Evolutionary conservation across 2,888 invertebrate genomes (phyloP).

Genomic region (Ectropis crepuscularia): DNA sequence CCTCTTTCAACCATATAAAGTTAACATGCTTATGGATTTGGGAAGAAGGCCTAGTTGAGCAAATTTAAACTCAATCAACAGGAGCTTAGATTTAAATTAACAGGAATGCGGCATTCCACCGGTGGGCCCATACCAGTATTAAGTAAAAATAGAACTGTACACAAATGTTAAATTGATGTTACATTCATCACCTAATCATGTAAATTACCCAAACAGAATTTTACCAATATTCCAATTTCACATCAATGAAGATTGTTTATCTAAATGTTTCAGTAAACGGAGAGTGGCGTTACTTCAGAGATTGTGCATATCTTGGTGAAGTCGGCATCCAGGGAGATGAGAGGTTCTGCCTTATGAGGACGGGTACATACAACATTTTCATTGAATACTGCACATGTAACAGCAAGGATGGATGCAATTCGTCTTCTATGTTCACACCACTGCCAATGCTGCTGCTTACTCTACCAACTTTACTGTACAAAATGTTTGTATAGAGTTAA

Average conservation of each 20-base stretch:
- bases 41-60: too few species aligned
- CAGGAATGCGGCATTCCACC: too few species aligned
- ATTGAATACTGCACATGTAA: slow-evolving; percentile 97
- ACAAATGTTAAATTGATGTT: too few species aligned
- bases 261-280: slow-evolving; percentile 87
- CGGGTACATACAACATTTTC: slow-evolving; percentile 96
- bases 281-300: slow-evolving; percentile 94
- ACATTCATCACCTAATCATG: too few species aligned
- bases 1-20: too few species aligned
- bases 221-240: too few species aligned
- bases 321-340: slow-evolving; percentile 96
- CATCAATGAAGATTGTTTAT: background rate
- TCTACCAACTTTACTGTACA: slow-evolving; percentile 13
- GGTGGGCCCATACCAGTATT: too few species aligned
- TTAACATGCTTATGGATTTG: too few species aligned
- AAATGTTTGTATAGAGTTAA: slow-evolving; percentile 11
- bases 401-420: slow-evolving; percentile 96
- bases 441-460: slow-evolving; percentile 48
- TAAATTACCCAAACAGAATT: too few species aligned
- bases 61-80: too few species aligned
- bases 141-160: too few species aligned
- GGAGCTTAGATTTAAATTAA: too few species aligned
- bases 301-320: slow-evolving; percentile 95
- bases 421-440: slow-evolving; percentile 76
- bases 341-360: slow-evolving; percentile 94